Evolutionary conservation across 1,140 invertebrate genomes (phyloP).

Genomic region (silkworm (Bombyx mori)): ASM3026992v2 NC_085127.1:1407001-1407500

Average conservation of each 20-base stretch:
- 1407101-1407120: slow-evolving; percentile 84
- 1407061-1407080: slow-evolving; percentile 81
- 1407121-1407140: slow-evolving; percentile 79
- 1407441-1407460: slow-evolving; percentile 32
- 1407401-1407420: slow-evolving; percentile 41
- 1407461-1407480: slow-evolving; percentile 1
- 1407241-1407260: slow-evolving; percentile 61
- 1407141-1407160: slow-evolving; percentile 84
- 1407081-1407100: slow-evolving; percentile 78
- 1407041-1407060: slow-evolving; percentile 80
- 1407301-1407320: slow-evolving; percentile 84
- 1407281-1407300: slow-evolving; percentile 69
- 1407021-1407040: slow-evolving; percentile 84
- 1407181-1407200: slow-evolving; percentile 85
- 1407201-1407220: slow-evolving; percentile 90
- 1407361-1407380: slow-evolving; percentile 37
- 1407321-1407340: slow-evolving; percentile 86
- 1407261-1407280: slow-evolving; percentile 65
- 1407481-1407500: too few relatives aligned
- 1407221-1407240: slow-evolving; percentile 67
- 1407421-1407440: slow-evolving; percentile 49
- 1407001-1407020: slow-evolving; percentile 85
- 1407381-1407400: slow-evolving; percentile 48
- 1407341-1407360: slow-evolving; percentile 78
- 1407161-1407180: slow-evolving; percentile 76